phyloP scores from a whole-genome alignment of 2,888 invertebrate species.

The Conomelus anceps region DNA sequence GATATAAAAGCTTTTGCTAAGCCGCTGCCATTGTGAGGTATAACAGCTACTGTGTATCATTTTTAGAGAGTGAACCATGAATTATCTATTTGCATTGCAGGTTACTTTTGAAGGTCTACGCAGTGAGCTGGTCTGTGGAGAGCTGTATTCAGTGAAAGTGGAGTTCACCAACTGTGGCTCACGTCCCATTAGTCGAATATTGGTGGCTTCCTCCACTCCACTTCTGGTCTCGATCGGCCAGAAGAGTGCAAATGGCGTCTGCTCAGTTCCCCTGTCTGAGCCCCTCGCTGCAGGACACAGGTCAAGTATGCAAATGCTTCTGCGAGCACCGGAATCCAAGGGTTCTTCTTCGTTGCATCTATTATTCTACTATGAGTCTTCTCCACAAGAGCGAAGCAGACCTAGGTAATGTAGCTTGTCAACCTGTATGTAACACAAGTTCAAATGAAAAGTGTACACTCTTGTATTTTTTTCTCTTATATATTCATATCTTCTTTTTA shows the following conservation, averaged over 20 bases:
- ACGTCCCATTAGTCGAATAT: conserved; percentile 54
- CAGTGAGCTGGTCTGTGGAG: conserved; percentile 62
- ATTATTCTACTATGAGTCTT: conserved; percentile 65
- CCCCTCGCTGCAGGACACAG: conserved; percentile 48
- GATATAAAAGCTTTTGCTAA: background rate
- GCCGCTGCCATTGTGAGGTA: no score
- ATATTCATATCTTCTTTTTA: no score
- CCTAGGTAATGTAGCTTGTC: conserved; percentile 24
- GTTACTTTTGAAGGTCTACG: conserved; percentile 63
- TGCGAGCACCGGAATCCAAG: conserved; percentile 59
- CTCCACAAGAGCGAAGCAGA: conserved; percentile 38
- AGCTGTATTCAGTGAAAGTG: conserved; percentile 60
- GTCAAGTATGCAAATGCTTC: conserved; percentile 54
- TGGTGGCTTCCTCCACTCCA: conserved; percentile 62
- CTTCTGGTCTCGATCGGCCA: conserved; percentile 53
- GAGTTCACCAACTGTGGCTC: conserved; percentile 64
- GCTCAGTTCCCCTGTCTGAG: conserved; percentile 32
- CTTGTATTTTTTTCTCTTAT: no score
- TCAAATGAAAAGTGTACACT: no score
- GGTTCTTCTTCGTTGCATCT: conserved; percentile 59
- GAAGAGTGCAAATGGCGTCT: conserved; percentile 24
- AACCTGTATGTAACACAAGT: background rate
- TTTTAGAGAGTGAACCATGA: no score
- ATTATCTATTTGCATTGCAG: no score
- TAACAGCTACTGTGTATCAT: no score